A percentile compares a stretch with the other conserved stretches of the same genome.
phyloP scores from a whole-genome alignment of 2,113 vertebrate species.

The Ctenodactylus gundi region DNA sequence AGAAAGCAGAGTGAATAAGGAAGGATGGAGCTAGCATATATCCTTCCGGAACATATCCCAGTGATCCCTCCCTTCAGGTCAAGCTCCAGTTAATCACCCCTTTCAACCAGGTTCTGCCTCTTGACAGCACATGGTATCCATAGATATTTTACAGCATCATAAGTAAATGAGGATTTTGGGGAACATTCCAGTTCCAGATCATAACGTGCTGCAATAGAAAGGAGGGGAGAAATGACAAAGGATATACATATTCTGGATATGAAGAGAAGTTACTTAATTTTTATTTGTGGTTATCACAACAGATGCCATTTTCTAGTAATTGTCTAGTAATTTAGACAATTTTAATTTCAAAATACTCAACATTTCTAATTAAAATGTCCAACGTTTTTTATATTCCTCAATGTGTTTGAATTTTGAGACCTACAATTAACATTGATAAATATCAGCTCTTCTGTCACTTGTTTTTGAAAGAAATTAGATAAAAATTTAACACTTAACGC shows the following conservation, averaged over 20 bases:
- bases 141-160: too few relatives aligned
- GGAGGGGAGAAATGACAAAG: neutral
- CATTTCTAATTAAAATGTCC: neutral
- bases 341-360: conserved; percentile 36
- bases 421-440: neutral
- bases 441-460: neutral
- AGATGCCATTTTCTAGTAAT: neutral
- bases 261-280: neutral
- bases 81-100: too few relatives aligned
- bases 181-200: too few relatives aligned
- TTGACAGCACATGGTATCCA: too few relatives aligned
- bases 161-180: too few relatives aligned
- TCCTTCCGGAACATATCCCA: too few relatives aligned
- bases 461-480: neutral
- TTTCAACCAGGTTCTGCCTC: too few relatives aligned
- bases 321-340: neutral
- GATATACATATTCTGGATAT: neutral
- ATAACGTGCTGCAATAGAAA: too few relatives aligned
- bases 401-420: neutral
- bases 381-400: neutral
- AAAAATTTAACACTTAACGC: neutral
- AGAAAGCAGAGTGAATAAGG: too few relatives aligned
- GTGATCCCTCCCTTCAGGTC: too few relatives aligned
- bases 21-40: too few relatives aligned
- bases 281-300: conserved; percentile 18